Percentiles rank a stretch among this genome's conserved stretches.
phyloP scores from a whole-genome alignment of 2,797 vertebrate genomes.

The Neopelma chrysocephalum region DNA sequence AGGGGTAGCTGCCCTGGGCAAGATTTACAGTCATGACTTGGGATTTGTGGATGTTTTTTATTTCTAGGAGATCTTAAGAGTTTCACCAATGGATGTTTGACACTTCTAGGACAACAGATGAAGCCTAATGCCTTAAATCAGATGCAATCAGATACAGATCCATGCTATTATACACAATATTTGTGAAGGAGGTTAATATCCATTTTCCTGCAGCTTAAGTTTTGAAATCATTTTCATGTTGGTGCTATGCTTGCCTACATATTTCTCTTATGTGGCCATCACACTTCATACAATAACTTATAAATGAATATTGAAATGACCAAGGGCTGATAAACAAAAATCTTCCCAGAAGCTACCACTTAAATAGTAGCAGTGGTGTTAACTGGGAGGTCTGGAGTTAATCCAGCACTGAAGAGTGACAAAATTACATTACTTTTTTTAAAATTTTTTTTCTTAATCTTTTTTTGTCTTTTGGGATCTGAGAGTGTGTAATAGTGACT shows the following conservation, averaged over 20 bases:
- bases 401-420: background rate
- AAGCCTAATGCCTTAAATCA: background rate
- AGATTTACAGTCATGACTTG: accelerated
- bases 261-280: background rate
- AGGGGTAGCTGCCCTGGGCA: background rate
- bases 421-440: background rate
- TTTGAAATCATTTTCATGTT: background rate
- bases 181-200: background rate
- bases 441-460: no score
- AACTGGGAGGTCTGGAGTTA: background rate
- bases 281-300: background rate
- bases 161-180: background rate
- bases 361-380: background rate
- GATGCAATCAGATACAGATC: background rate
- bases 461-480: background rate
- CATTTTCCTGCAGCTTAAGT: background rate
- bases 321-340: background rate
- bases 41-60: background rate
- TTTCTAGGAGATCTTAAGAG: background rate
- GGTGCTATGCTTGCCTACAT: background rate
- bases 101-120: background rate
- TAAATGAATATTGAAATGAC: background rate
- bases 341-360: background rate
- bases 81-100: background rate
- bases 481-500: background rate